Percentiles rank a stretch among this genome's conserved stretches.
Conservation (phyloP, 2,113 vertebrate species). For the Myiagra hebetior region DNA sequence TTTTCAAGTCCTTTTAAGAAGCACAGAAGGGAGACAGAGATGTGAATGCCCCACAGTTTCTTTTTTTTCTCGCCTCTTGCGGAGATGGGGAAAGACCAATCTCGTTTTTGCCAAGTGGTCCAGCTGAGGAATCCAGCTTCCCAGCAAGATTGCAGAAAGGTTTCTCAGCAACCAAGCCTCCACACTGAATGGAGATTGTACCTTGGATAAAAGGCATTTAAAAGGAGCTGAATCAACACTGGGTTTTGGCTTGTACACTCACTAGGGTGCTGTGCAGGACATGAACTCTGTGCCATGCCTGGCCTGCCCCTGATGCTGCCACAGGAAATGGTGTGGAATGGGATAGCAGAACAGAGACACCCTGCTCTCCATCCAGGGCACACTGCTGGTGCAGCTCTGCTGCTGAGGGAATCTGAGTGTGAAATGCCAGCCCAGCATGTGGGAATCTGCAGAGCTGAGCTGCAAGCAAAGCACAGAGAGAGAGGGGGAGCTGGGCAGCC, state of each 20-base stretch:
- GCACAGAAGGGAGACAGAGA: not conserved
- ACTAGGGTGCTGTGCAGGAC: rapidly evolving
- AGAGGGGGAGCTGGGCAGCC: not conserved
- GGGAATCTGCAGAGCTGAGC: not conserved
- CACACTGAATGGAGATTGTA: not conserved
- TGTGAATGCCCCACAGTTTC: not conserved
- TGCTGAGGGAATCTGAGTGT: not conserved
- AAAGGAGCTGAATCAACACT: not conserved
- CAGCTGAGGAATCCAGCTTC: not conserved
- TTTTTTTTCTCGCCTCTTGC: not conserved
- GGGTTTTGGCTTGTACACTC: not conserved
- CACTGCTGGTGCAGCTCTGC: not conserved
- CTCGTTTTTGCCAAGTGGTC: not conserved
- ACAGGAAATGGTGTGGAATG: no score
- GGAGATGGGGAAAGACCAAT: not conserved
- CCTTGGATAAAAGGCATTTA: not conserved
- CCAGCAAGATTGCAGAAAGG: not conserved
- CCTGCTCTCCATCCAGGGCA: not conserved
- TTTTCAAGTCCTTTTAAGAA: not conserved
- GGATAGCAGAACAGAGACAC: not conserved
- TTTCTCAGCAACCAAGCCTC: not conserved
- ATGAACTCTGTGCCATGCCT: not conserved
- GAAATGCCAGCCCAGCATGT: rapidly evolving
- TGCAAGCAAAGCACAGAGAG: not conserved
- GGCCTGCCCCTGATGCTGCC: not conserved